Evolutionary conservation across 2,113 vertebrate genomes (phyloP), one percentile per base, ranked within the genome.

Genomic region (Misgurnus mizolepis): DNA sequence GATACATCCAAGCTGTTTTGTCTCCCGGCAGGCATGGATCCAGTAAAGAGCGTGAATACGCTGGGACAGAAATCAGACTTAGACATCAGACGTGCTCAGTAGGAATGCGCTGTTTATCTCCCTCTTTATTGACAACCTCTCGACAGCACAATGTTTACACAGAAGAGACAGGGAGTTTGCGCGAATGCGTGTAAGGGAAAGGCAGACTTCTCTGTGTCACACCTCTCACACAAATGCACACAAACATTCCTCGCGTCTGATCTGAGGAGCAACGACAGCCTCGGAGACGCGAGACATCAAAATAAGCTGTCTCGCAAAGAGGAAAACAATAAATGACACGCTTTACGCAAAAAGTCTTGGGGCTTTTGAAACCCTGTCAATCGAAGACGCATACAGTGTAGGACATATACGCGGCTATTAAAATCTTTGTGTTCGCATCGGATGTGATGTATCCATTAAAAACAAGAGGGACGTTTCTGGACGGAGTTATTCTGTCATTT

Each of bases 81-180:
- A 80, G 76, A 82, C 80, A 79, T 71, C 65, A 79, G 71, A 65
- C 34, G 17, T 41, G 73, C 76, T 76, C 66, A 58, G 74, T 27
- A 67, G 79, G 81, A 80, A 78, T 72, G 58, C 60, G 34, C 5
- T n/a, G 76, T 82, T 81, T 81, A 73, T 82, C 74, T 85, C 43
- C 73, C 76, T 22, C 60, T 55, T 67, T 79, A 84, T 79, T 76
- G 76, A 81, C 79, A 65, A 56, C 56, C 53, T 41, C 75, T 65
- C 53, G 56, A 80, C 74, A 27, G 47, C 40, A 47, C 76, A 81
- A 22, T 79, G 78, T 84, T 80, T 65, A 82, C 61, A 70, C 18
- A 61, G 69, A 77, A 39, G 74, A 78, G 78, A 79, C 78, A 70
- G 61, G 64, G 56, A 83, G 84, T 56, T 22, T 67, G 78, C 43